Evolutionary conservation across 64 coral and sea anemone species (phyloP).

Genomic region (Montipora efflorescens): DNA sequence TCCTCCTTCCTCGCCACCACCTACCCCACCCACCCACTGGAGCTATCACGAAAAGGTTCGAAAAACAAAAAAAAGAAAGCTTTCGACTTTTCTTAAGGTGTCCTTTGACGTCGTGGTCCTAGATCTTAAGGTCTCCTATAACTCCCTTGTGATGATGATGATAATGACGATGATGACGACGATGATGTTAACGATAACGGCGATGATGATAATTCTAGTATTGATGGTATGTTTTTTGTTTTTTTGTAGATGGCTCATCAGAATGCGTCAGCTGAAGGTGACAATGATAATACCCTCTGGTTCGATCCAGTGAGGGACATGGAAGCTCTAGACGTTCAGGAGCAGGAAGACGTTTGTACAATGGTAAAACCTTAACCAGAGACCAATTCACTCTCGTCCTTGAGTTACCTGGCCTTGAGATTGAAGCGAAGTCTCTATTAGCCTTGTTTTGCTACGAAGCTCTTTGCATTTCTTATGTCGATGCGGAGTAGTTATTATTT

Average conservation of each 20-base stretch:
- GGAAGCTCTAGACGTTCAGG: background rate
- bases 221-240: background rate
- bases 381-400: no score
- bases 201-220: background rate
- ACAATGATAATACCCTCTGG: slow-evolving; percentile 71
- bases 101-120: no score
- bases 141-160: background rate
- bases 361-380: background rate
- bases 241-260: slow-evolving; percentile 59
- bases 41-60: no score
- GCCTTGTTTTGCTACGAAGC: no score
- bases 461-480: no score
- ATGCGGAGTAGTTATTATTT: no score
- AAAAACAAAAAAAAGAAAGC: no score
- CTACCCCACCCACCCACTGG: no score
- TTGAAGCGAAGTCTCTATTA: no score
- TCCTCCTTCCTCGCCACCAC: no score
- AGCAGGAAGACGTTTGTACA: background rate
- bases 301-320: slow-evolving; percentile 21
- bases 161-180: background rate
- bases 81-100: no score
- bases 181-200: background rate
- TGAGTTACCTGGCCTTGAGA: no score
- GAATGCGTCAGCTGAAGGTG: background rate
- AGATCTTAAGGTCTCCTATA: background rate